Evolutionary conservation across 2,113 vertebrate genomes (phyloP), one percentile per base, ranked within the genome.

Genomic region (Periophthalmodon schlosseri): DNA sequence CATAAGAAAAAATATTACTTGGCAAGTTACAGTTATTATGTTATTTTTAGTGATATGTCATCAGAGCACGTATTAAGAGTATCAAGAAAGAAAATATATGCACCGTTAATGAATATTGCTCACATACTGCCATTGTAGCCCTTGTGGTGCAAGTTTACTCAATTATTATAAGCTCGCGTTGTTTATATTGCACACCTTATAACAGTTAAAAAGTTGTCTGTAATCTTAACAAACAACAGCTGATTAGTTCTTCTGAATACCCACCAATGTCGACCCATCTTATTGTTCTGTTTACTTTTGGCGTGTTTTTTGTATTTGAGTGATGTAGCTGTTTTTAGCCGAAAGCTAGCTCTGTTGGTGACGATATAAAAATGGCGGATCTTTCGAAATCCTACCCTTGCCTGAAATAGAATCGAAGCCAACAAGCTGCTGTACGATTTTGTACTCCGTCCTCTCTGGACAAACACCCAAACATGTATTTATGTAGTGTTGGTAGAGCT

Each of bases 321-420:
- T 13, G 57, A 3, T 12, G 11, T 61, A 83, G 72, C 77, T 84
- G 11, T n/a, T 18, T 86, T 82, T 91, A 92, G 88, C 89, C 70
- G 64, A 15, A 9, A 84, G 89, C 87, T 91, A 93, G 87, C 88
- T 34, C 91, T 88, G 86, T 82, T 92, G 95, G 96, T 96, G 96
- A 97, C 96, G 96, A 94, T 88, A 93, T 94, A 95, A 96, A 97
- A 96, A 96, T 97, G 96, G 96, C 96, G 96, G 96, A 97, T 96
- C 95, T 97, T 98, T 98, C 96, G 96, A 98, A 98, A 96, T 97
- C 92, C 92, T 93, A 94, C 91, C 93, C 95, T 90, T 89, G 95
- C 95, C 95, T 95, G 95, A 95, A 91, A 94, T 94, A 94, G 91
- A 85, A 84, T 69, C 86, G 72, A 77, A 77, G 83, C 77, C 71